These are phyloP conservation scores for Anisognathus igniventris DNA, from an alignment of 2,797 vertebrate genomes.

Conservation along the genomic window DNA sequence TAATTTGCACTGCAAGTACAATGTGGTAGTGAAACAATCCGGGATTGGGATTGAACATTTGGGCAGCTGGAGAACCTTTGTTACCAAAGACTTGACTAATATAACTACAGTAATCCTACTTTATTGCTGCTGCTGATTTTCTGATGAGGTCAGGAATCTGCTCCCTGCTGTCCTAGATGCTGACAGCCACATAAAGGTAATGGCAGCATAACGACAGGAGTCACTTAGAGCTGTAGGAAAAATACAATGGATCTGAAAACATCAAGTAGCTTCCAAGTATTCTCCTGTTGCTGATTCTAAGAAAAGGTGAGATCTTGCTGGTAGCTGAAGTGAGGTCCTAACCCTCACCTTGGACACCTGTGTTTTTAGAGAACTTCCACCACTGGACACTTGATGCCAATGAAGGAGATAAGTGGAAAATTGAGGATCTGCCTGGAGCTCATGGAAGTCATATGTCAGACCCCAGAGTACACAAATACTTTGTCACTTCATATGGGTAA, in stretches of 20 bases:
- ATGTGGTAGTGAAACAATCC: neutral
- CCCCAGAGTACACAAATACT: constrained; percentile 77
- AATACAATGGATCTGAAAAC: neutral
- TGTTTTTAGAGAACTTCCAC: constrained; percentile 74
- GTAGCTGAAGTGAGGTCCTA: neutral
- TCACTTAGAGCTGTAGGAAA: neutral
- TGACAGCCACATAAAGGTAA: neutral
- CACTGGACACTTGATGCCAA: constrained; percentile 78
- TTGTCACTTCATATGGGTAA: constrained; percentile 88
- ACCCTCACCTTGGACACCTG: neutral
- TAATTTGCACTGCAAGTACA: neutral
- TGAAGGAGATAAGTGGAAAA: constrained; percentile 80
- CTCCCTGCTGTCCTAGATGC: neutral
- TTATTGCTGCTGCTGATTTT: neutral
- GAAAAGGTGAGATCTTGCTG: neutral
- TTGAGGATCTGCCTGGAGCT: constrained; percentile 66
- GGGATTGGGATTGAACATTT: neutral
- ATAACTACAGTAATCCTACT: neutral
- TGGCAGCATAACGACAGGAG: neutral
- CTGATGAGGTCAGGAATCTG: neutral
- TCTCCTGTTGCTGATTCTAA: neutral
- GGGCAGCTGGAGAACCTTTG: neutral
- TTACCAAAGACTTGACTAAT: neutral
- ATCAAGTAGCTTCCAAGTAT: neutral
- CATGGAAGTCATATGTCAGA: constrained; percentile 71